These are phyloP conservation scores for Myripristis jacobus DNA, from an alignment of 2,797 vertebrate genomes.

Conservation along the genomic window DNA sequence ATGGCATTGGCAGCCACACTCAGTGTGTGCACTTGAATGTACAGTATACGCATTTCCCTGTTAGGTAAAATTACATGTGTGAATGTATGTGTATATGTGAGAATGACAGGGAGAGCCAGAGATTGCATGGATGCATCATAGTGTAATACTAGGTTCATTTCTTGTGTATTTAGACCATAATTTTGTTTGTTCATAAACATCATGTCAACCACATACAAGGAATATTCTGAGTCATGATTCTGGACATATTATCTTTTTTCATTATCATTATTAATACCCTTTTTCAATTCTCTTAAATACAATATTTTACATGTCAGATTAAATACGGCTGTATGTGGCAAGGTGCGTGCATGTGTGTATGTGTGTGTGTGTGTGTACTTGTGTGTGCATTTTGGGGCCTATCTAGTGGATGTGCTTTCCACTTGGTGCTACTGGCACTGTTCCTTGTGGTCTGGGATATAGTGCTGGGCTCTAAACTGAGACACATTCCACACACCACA, in stretches of 20 bases:
- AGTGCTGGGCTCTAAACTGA: conserved; percentile 41
- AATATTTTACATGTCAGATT: conserved; percentile 82
- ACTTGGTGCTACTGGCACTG: conserved; percentile 56
- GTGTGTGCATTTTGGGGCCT: conserved; percentile 39
- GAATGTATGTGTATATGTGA: conserved; percentile 13
- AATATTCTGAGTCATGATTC: conserved; percentile 67
- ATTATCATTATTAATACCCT: conserved; percentile 57
- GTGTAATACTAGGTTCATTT: conserved; percentile 34
- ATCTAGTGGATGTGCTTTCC: conserved; percentile 46
- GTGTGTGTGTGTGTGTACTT: conserved; percentile 32
- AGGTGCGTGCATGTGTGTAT: not conserved
- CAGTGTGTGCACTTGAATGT: conserved; percentile 40
- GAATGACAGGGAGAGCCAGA: conserved; percentile 36
- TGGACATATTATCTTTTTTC: conserved; percentile 55
- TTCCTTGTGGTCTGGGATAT: conserved; percentile 43
- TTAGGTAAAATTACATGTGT: conserved; percentile 39
- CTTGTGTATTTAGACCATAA: conserved; percentile 63
- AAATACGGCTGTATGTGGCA: conserved; percentile 71
- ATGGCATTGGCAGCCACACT: conserved; percentile 20
- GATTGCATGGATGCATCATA: conserved; percentile 48
- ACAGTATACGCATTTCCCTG: conserved; percentile 49
- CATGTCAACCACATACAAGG: conserved; percentile 53
- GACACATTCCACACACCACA: conserved; percentile 22
- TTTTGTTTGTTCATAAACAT: conserved; percentile 57
- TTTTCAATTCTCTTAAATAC: conserved; percentile 79